A percentile compares a stretch with the other conserved stretches of the same genome.
Conservation (phyloP, 2,797 vertebrate species). For the Takifugu rubripes region DNA sequence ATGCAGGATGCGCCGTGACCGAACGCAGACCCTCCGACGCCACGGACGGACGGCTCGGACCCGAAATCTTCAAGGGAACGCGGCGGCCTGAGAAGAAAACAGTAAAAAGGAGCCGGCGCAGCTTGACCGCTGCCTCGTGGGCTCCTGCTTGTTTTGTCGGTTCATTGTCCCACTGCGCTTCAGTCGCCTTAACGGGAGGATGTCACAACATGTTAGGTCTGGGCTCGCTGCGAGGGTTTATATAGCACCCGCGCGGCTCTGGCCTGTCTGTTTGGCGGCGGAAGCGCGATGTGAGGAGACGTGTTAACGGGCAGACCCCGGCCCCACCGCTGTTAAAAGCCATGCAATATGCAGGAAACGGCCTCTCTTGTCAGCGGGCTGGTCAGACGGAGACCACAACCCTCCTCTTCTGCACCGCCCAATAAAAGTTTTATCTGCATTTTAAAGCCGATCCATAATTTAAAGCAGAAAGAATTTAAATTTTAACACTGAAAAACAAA, state of each 20-base stretch:
- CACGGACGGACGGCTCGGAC: constrained; percentile 29
- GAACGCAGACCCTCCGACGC: constrained; percentile 22
- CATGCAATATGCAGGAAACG: constrained; percentile 78
- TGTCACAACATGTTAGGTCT: constrained; percentile 71
- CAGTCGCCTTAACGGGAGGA: constrained; percentile 64
- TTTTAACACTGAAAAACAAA: constrained; percentile 71
- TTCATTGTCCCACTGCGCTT: constrained; percentile 71
- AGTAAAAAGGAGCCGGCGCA: constrained; percentile 44
- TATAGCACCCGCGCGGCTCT: constrained; percentile 62
- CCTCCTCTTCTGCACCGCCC: constrained; percentile 63
- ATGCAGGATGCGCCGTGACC: constrained; percentile 69
- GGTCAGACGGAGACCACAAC: constrained; percentile 66
- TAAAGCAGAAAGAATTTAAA: constrained; percentile 69
- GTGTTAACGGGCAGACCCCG: constrained; percentile 72
- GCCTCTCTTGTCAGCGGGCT: constrained; percentile 74
- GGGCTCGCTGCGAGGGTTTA: constrained; percentile 57
- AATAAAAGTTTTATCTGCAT: constrained; percentile 80
- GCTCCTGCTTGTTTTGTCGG: constrained; percentile 62
- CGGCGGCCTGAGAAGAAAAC: constrained; percentile 17
- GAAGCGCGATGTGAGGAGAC: constrained; percentile 75
- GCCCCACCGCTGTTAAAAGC: constrained; percentile 74
- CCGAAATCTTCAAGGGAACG: constrained; percentile 58
- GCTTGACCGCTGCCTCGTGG: constrained; percentile 46
- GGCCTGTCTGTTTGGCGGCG: constrained; percentile 66
- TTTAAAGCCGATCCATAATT: constrained; percentile 80